Evolutionary conservation across 2,888 invertebrate species (phyloP).

Genomic region (Apotomis turbidana): DNA sequence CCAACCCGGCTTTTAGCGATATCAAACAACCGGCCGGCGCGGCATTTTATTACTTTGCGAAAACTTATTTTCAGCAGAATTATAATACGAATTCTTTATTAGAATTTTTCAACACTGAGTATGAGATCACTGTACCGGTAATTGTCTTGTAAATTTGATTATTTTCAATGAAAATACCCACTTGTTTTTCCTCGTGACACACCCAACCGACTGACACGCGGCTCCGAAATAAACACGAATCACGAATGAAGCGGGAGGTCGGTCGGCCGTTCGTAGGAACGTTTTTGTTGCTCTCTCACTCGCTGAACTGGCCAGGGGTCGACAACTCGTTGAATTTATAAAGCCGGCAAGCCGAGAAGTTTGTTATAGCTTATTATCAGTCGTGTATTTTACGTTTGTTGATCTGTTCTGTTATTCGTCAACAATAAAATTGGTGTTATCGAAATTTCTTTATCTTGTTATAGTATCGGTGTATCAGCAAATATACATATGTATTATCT

Average conservation of each 20-base stretch:
- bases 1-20: conserved; percentile 64
- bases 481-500: no score
- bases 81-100: neutral
- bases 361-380: neutral
- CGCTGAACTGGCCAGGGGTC: conserved; percentile 51
- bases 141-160: conserved; percentile 3
- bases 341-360: neutral
- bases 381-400: neutral
- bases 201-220: conserved; percentile 68
- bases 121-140: conserved; percentile 19
- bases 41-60: conserved; percentile 29
- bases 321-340: conserved; percentile 53
- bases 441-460: no score
- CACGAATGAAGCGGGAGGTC: conserved; percentile 64
- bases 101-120: conserved; percentile 10
- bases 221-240: conserved; percentile 73
- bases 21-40: conserved; percentile 53
- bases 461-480: no score
- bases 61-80: conserved; percentile 25
- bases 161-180: conserved; percentile 57
- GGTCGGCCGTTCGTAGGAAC: conserved; percentile 60
- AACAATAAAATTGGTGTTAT: no score
- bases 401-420: neutral
- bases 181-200: conserved; percentile 68
- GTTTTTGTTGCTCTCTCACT: conserved; percentile 76